Base-by-base conservation (phyloP, 1,140 invertebrate species). In the Triops cancriformis region DNA sequence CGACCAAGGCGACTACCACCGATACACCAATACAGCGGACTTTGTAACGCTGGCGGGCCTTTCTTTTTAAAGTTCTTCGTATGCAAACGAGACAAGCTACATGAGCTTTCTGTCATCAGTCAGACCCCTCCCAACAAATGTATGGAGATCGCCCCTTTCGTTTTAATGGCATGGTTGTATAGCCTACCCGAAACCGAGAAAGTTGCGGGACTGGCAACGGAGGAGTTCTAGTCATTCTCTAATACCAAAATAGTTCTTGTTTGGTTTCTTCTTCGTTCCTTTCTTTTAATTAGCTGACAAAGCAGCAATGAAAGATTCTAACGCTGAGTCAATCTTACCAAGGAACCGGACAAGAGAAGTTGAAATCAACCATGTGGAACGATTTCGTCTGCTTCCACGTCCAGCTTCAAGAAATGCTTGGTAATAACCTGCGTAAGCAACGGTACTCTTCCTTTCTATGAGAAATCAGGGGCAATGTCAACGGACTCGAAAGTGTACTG, bases 371-470 rank as follows among this genome's bases (percentile, higher is more conserved):
- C 51, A 23, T n/a, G 51, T 14, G 51, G 18, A 64, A 23, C 51
- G 14, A 23, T 23, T 9, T 64, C 18, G 14, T 64, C 51, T 64
- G 5, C 10, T 64, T 23, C 14, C 14, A 64, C 10, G 51, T 64
- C 6, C 51, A 64, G 7, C 14, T 64, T n/a, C n/a, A 64, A 64
- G 18, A 64, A 37, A 37, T 37, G 31, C 31, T 37, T 37, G 51
- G n/a, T n/a, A n/a, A 64, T 64, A 9, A 5, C n/a, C 51, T 23
- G 23, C 23, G 51, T 64, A 64, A 64, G 51, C 51, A 64, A 64
- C 51, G 51, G 51, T 64, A 64, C 51, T 64, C 51, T 64, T 64
- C 51, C 51, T 64, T 64, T 64, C 51, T 64, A 64, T 64, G 51
- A 64, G 2, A 64, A 64, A 64, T 64, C 51, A 64, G 51, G 51